Evolutionary conservation across 2,797 vertebrate species (phyloP).

Genomic region (Sciurus vulgaris): DNA sequence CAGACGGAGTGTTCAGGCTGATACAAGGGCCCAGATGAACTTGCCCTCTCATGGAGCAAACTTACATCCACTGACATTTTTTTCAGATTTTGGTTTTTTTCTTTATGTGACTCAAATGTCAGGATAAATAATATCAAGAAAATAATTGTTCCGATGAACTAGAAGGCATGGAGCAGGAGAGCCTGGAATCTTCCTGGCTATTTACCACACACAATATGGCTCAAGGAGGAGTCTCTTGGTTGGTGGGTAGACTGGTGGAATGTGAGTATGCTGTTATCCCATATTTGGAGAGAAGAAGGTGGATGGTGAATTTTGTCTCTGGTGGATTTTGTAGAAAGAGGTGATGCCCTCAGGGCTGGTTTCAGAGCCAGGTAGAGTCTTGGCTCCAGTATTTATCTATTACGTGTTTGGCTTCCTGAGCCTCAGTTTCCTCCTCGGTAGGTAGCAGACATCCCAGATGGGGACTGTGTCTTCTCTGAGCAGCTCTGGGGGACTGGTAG

Average conservation of each 20-base stretch:
- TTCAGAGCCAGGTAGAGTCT: not conserved
- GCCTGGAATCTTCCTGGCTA: not conserved
- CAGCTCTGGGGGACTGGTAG: not conserved
- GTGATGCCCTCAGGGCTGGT: no score
- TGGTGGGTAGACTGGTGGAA: not conserved
- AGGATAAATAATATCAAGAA: not conserved
- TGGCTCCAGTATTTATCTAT: not conserved
- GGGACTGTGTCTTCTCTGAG: not conserved
- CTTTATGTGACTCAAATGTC: not conserved
- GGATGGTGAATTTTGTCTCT: not conserved
- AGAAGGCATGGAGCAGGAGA: not conserved
- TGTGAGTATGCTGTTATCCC: not conserved
- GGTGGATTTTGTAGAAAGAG: not conserved
- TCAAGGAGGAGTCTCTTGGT: not conserved
- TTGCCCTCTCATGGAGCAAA: not conserved
- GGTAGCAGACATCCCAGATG: not conserved
- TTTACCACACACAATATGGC: not conserved
- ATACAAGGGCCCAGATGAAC: not conserved
- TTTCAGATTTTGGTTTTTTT: no score
- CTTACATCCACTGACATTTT: not conserved
- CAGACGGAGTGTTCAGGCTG: not conserved
- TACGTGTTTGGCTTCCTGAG: not conserved
- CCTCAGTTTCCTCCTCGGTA: not conserved
- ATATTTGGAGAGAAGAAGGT: not conserved
- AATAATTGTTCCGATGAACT: slow-evolving; percentile 13